Conservation (phyloP, 1,140 invertebrate species). For the Metopolophium dirhodum region DNA sequence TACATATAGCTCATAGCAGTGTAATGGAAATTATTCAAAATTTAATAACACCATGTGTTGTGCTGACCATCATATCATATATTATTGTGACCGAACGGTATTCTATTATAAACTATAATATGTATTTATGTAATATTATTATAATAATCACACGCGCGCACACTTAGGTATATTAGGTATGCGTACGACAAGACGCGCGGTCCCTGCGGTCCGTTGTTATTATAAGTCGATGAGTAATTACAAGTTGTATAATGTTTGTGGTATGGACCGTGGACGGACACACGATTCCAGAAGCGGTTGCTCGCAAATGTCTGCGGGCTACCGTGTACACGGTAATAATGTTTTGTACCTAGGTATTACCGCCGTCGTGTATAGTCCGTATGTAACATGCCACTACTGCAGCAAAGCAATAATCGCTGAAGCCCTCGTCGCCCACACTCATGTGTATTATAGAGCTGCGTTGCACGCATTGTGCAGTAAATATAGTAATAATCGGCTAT, state of each 20-base stretch:
- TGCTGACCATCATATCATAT: background rate
- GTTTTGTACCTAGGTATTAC: background rate
- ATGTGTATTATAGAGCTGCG: too few relatives aligned
- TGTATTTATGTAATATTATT: background rate
- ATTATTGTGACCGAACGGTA: background rate
- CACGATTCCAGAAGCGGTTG: slow-evolving; percentile 7
- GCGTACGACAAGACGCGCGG: too few relatives aligned
- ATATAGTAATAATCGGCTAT: background rate
- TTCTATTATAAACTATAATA: too few relatives aligned
- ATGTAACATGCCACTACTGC: too few relatives aligned
- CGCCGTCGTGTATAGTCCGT: background rate
- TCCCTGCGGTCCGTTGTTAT: too few relatives aligned
- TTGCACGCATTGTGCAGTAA: background rate
- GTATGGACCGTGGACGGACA: background rate
- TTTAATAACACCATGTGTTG: background rate
- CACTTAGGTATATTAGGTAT: background rate
- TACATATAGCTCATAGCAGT: background rate
- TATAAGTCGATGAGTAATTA: background rate
- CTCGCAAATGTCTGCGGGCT: slow-evolving; percentile 46
- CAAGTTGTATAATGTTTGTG: background rate
- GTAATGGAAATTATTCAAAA: background rate
- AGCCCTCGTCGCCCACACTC: slow-evolving; percentile 6
- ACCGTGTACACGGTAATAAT: background rate
- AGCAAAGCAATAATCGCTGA: background rate
- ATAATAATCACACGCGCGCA: background rate